These are phyloP conservation scores for Drepana falcataria DNA, from an alignment of 2,888 invertebrate species.

Conservation along the genomic window DNA sequence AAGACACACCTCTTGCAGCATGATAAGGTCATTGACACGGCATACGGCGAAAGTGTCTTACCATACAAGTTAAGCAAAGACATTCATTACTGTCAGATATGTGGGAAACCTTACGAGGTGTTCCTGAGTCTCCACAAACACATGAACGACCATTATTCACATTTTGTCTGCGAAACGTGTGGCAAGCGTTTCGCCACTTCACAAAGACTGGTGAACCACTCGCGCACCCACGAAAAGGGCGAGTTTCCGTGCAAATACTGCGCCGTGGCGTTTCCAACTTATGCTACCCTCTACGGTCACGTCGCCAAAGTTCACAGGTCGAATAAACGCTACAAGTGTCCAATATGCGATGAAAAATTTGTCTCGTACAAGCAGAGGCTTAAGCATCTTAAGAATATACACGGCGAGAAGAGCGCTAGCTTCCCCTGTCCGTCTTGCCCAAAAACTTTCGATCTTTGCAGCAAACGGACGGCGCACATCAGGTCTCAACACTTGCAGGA, in stretches of 20 bases:
- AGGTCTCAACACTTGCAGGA: slow-evolving; percentile 65
- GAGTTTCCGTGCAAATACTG: slow-evolving; percentile 64
- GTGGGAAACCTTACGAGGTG: slow-evolving; percentile 65
- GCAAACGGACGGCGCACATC: slow-evolving; percentile 61
- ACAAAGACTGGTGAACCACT: slow-evolving; percentile 63
- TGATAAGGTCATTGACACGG: slow-evolving; percentile 46
- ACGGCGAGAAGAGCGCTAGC: slow-evolving; percentile 60
- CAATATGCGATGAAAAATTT: slow-evolving; percentile 68
- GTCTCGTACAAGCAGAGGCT: slow-evolving; percentile 62
- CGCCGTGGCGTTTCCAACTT: slow-evolving; percentile 47
- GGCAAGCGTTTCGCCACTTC: slow-evolving; percentile 65
- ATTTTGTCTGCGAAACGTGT: slow-evolving; percentile 69
- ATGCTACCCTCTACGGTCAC: slow-evolving; percentile 57
- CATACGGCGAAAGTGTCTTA: slow-evolving; percentile 59
- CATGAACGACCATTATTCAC: slow-evolving; percentile 70
- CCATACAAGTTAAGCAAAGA: slow-evolving; percentile 65
- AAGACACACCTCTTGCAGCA: slow-evolving; percentile 56
- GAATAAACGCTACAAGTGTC: slow-evolving; percentile 68
- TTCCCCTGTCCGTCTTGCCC: slow-evolving; percentile 67
- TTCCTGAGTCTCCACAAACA: slow-evolving; percentile 67
- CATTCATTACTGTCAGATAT: slow-evolving; percentile 60
- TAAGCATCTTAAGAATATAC: slow-evolving; percentile 57
- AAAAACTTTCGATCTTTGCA: slow-evolving; percentile 63
- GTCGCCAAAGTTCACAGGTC: slow-evolving; percentile 56
- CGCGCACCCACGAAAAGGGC: slow-evolving; percentile 57